A percentile compares a stretch with the other conserved stretches of the same genome.
phyloP scores from a whole-genome alignment of 2,797 vertebrate species.

The Leptatherina wallacei region DNA sequence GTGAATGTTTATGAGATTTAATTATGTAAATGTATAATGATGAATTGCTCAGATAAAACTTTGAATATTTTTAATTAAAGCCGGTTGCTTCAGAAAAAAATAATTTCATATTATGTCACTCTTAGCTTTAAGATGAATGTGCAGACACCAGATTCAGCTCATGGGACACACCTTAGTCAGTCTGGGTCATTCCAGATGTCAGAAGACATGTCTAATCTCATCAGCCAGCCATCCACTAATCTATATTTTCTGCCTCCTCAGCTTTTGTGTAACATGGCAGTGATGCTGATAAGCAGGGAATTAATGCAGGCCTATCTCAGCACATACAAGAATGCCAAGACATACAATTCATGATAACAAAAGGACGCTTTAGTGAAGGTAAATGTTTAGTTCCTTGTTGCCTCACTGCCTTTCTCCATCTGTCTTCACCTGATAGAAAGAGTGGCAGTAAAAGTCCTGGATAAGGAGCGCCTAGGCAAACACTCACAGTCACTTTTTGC shows the following conservation, averaged over 20 bases:
- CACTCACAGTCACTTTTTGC: conserved; percentile 56
- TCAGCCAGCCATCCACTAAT: conserved; percentile 48
- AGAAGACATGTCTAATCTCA: conserved; percentile 60
- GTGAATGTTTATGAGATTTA: not conserved
- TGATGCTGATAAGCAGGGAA: not conserved
- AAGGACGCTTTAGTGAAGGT: not conserved
- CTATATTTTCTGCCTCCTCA: conserved; percentile 16
- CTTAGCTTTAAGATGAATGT: conserved; percentile 2
- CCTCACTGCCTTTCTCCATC: conserved; percentile 19
- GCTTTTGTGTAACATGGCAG: conserved; percentile 1
- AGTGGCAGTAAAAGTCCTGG: conserved; percentile 84
- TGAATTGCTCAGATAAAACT: not conserved
- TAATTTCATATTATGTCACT: not conserved
- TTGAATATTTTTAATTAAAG: not conserved
- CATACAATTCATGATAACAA: not conserved
- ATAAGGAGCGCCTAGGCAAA: conserved; percentile 74
- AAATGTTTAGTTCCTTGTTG: conserved; percentile 5
- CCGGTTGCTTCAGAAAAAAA: not conserved
- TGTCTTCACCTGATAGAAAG: conserved; percentile 66
- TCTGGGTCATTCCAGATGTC: conserved; percentile 57
- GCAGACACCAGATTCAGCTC: conserved; percentile 21
- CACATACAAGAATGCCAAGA: not conserved
- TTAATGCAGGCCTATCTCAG: not conserved
- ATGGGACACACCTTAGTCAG: conserved; percentile 7
- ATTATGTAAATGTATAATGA: not conserved